A percentile compares a stretch with the other conserved stretches of the same genome.
Conservation (phyloP, 2,113 vertebrate species). For the Corythaixoides concolor region DNA sequence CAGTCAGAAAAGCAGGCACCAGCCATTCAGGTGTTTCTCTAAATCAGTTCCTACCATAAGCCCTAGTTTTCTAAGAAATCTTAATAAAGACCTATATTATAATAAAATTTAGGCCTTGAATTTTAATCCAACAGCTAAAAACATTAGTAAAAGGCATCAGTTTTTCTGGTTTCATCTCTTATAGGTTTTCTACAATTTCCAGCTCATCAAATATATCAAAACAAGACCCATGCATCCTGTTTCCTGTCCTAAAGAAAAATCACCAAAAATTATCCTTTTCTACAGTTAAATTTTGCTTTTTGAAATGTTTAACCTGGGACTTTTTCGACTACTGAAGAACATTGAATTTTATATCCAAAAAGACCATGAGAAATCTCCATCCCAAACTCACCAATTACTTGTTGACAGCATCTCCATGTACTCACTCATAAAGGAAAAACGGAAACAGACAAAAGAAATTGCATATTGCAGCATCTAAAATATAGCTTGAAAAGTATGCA, state of each 20-base stretch:
- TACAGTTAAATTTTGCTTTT: neutral
- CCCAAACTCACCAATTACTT: neutral
- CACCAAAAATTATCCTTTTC: rapidly evolving
- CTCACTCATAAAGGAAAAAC: neutral
- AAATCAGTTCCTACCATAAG: neutral
- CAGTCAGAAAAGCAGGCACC: neutral
- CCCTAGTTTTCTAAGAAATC: neutral
- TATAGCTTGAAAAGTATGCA: neutral
- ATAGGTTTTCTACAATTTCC: neutral
- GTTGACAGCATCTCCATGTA: neutral
- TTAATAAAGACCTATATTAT: neutral
- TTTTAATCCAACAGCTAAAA: neutral
- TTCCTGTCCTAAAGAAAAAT: neutral
- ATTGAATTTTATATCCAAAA: neutral
- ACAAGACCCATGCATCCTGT: neutral
- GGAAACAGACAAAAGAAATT: neutral
- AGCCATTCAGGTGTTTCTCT: neutral
- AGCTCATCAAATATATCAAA: neutral
- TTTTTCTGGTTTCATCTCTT: neutral
- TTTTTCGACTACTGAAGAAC: neutral
- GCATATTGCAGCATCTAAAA: neutral
- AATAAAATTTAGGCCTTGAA: neutral
- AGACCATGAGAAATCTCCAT: neutral
- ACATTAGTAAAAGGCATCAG: neutral
- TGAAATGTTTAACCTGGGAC: neutral